Base-by-base conservation (phyloP, 2,113 vertebrate species). In the Rhagologus leucostigma region DNA sequence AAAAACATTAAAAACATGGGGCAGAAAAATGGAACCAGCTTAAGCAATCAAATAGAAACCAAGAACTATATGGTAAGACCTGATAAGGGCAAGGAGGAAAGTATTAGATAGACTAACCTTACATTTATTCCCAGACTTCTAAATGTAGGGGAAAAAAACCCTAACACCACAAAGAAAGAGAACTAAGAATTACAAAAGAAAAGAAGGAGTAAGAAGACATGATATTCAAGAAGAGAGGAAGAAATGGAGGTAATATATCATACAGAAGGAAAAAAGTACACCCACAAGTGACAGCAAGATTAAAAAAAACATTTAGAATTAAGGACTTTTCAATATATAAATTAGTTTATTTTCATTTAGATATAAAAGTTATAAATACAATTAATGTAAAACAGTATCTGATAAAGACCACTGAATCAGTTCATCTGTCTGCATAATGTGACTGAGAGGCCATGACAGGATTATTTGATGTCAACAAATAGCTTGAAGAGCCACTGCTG, bases 321-420 rank as follows among this genome's bases (percentile, higher is more conserved):
- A 37, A 42, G 29, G 37, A 32, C 24, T 71, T 85, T 95, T 90
- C 60, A 75, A 87, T 95, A 93, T 95, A 97, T 96, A 98, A 98
- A 98, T 97, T 95, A 97, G 75, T 97, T 98, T 98, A 98, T 98
- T 98, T 95, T 87, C 80, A 74, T 90, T 95, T 88, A 93, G 47
- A 93, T 98, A 98, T 71, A 97, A 98, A 98, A 98, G 82, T 90
- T 98, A 95, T 97, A 98, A 98, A 98, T 97, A 98, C 83, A 95
- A 95, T 68, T 92, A 14, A 75, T 81, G 83, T 96, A 94, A 95
- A 97, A 95, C 86, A 63, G 37, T 52, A 82, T 65, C 64, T 62
- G 57, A 74, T 87, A 89, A 95, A 93, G 82, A 80, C 27, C 53
- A 91, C 37, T 81, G 42, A 76, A 84, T 52, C 33, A 15, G 52